Conservation (phyloP, 2,797 vertebrate genomes). For the Malurus splendens region DNA sequence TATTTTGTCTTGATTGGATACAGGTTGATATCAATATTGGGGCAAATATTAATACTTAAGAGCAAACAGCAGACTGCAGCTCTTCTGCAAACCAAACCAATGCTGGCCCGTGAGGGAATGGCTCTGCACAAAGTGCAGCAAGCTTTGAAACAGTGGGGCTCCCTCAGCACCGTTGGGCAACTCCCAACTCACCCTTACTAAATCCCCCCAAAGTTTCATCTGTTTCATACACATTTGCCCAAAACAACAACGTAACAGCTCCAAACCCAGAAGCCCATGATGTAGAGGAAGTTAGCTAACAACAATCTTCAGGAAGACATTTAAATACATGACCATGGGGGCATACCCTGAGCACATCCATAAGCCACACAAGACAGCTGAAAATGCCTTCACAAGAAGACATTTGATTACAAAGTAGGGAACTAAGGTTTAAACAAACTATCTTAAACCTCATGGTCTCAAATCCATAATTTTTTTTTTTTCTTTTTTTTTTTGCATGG, state of each 20-base stretch:
- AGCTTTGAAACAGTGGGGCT: background rate
- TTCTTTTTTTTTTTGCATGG: background rate
- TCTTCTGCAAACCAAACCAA: background rate
- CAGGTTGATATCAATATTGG: rapidly evolving
- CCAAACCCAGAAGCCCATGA: no score
- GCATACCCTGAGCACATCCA: background rate
- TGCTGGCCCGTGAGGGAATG: background rate
- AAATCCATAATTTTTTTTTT: background rate
- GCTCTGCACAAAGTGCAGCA: background rate
- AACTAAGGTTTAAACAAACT: background rate
- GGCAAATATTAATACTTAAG: background rate
- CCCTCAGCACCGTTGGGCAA: background rate
- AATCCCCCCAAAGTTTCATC: background rate
- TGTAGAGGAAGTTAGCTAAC: background rate
- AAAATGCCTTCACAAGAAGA: background rate
- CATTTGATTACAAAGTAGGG: background rate
- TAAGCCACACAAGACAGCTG: background rate
- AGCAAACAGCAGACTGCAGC: background rate
- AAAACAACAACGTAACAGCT: background rate
- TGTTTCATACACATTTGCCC: background rate
- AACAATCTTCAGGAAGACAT: background rate
- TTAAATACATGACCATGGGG: background rate
- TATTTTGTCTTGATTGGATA: background rate
- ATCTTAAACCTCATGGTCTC: background rate
- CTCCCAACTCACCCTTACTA: background rate